A percentile compares a stretch with the other conserved stretches of the same genome.
These are phyloP conservation scores for Reticulitermes lucifugus DNA, from an alignment of 2,888 invertebrate genomes.

Conservation along the genomic window DNA sequence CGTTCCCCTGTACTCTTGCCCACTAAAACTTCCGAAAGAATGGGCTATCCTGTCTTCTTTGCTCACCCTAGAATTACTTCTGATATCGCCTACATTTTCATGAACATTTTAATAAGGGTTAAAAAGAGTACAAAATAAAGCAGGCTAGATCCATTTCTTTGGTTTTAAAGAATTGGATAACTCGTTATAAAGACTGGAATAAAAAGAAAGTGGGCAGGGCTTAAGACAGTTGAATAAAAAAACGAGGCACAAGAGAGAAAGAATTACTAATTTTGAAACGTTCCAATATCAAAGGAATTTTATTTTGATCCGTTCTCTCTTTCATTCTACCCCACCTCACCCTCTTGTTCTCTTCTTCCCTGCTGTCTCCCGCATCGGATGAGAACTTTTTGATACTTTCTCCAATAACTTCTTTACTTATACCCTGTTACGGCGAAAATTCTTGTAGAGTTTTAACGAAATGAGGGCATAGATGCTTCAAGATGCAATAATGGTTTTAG, in stretches of 20 bases:
- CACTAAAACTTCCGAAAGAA: too few species aligned
- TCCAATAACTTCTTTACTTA: constrained; percentile 29
- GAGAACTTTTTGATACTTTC: constrained; percentile 35
- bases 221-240: not conserved
- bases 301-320: constrained; percentile 27
- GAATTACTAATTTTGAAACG: constrained; percentile 40
- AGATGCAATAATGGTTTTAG: not conserved
- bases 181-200: constrained; percentile 38
- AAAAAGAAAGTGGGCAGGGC: not conserved
- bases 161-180: constrained; percentile 36
- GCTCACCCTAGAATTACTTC: not conserved
- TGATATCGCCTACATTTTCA: not conserved
- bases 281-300: constrained; percentile 45
- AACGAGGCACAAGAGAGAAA: constrained; percentile 14
- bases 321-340: not conserved
- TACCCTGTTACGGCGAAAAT: not conserved
- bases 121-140: not conserved
- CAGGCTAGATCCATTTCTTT: constrained; percentile 32
- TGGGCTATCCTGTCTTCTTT: too few species aligned
- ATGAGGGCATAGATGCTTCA: not conserved
- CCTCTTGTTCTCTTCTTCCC: not conserved
- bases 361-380: not conserved
- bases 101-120: not conserved
- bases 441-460: not conserved
- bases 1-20: too few species aligned